Evolutionary conservation across 2,888 invertebrate genomes (phyloP).

Genomic region (Laspeyria flexula): DNA sequence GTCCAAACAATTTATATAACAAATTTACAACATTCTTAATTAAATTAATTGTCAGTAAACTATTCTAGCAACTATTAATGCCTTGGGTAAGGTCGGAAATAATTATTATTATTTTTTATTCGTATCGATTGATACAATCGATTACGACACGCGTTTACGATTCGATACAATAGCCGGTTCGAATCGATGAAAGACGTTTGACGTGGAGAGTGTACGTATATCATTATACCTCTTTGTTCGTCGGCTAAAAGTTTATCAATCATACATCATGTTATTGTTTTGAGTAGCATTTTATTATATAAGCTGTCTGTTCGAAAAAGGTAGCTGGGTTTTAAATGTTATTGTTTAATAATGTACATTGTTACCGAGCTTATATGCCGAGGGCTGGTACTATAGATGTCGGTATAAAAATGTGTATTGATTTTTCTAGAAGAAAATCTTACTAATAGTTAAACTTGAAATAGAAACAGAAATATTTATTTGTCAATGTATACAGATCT

Average conservation of each 20-base stretch:
- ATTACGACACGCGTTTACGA: slow-evolving; percentile 70
- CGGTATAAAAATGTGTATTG: no score
- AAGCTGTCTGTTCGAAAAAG: slow-evolving; percentile 26
- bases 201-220: slow-evolving; percentile 51
- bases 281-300: slow-evolving; percentile 23
- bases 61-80: slow-evolving; percentile 69
- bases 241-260: slow-evolving; percentile 44
- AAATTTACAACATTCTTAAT: slow-evolving; percentile 65
- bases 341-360: no score
- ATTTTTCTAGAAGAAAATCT: no score
- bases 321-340: slow-evolving; percentile 33
- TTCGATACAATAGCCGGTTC: slow-evolving; percentile 73
- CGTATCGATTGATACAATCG: slow-evolving; percentile 71
- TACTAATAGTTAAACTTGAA: no score
- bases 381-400: no score
- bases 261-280: slow-evolving; percentile 41
- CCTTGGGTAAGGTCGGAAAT: slow-evolving; percentile 78
- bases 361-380: no score
- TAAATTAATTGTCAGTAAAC: slow-evolving; percentile 73
- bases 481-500: no score
- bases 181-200: slow-evolving; percentile 69
- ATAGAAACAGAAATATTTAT: no score
- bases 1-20: slow-evolving; percentile 53
- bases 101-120: slow-evolving; percentile 62
- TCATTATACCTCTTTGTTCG: slow-evolving; percentile 45